Evolutionary conservation across 1,140 invertebrate species (phyloP), one percentile per base, ranked within the genome.

Genomic region (Drosophila nikananu): DNA sequence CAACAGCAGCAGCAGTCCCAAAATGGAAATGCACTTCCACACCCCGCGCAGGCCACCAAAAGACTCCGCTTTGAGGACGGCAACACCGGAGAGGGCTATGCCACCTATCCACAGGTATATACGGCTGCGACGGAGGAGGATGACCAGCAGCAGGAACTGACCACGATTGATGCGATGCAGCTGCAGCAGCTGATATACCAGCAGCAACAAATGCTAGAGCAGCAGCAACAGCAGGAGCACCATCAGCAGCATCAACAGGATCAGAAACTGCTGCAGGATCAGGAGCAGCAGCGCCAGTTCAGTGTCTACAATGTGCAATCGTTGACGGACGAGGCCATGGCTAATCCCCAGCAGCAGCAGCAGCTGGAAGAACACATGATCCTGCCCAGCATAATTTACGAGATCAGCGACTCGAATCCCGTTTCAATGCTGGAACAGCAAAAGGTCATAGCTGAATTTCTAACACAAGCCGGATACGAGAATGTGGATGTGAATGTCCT

Each of bases 401-500:
- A 92, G 62, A 83, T 91, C 72, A 86, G 73, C 2, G 86, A 77
- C 25, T 86, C 80, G 27, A 92, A 92, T 70, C 87, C 90, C 60
- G 83, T 87, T 17, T 84, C 86, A 9, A 86, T 92, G 65, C 68
- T 92, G 71, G 91, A 92, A 58, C 91, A 92, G 55, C 91, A 92
- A 21, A 82, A 92, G 72, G 82, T 89, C 15, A 77, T 92, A 12
- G 91, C 81, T 6, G 91, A 92, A 25, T 92, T 92, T 55, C 67
- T 92, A 7, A 91, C 77, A 9, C 84, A 91, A 21, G 89, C 89
- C 7, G 89, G 81, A 27, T 89, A 89, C 25, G 80, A 90, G 42
- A 86, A 90, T 44, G 82, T 90, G 13, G 83, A 86, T 30, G 75
- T 89, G 15, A 79, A 86, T 57, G 83, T 89, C 49, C 49, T 77